Percentiles rank a stretch among this genome's conserved stretches.
Evolutionary conservation across 2,888 invertebrate genomes (phyloP).

Genomic region (Hanleya hanleyi): DNA sequence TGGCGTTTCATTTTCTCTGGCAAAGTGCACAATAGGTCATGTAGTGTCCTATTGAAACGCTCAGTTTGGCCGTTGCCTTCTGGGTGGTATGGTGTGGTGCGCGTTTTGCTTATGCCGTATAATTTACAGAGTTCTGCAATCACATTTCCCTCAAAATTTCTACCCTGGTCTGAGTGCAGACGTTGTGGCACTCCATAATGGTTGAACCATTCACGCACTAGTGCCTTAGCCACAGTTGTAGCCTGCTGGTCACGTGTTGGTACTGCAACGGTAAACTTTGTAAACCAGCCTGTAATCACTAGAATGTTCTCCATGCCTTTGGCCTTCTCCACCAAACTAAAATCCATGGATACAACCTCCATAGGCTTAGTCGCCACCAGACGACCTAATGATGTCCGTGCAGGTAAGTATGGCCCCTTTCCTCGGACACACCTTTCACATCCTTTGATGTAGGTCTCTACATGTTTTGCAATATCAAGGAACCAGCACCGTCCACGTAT

Average conservation of each 20-base stretch:
- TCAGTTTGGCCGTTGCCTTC: too few relatives aligned
- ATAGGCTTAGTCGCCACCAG: not conserved
- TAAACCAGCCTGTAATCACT: not conserved
- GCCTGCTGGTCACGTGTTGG: not conserved
- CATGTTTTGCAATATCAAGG: not conserved
- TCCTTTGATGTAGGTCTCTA: not conserved
- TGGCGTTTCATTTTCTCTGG: too few relatives aligned
- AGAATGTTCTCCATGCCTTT: not conserved
- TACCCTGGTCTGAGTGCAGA: not conserved
- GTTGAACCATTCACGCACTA: not conserved
- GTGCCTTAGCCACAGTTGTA: not conserved
- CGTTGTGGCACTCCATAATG: not conserved
- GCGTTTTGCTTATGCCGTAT: not conserved
- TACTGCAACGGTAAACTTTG: not conserved
- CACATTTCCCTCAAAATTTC: not conserved
- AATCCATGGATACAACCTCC: not conserved
- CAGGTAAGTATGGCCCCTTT: not conserved
- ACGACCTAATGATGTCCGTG: not conserved
- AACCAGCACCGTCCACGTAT: too few relatives aligned
- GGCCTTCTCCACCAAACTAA: not conserved
- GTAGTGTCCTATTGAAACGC: too few relatives aligned
- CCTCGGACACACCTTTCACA: not conserved
- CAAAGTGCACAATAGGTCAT: too few relatives aligned
- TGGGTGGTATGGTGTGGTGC: not conserved
- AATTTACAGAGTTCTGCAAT: not conserved